Evolutionary conservation across 2,888 invertebrate species (phyloP).

Genomic region (Drosophila anomalata): DNA sequence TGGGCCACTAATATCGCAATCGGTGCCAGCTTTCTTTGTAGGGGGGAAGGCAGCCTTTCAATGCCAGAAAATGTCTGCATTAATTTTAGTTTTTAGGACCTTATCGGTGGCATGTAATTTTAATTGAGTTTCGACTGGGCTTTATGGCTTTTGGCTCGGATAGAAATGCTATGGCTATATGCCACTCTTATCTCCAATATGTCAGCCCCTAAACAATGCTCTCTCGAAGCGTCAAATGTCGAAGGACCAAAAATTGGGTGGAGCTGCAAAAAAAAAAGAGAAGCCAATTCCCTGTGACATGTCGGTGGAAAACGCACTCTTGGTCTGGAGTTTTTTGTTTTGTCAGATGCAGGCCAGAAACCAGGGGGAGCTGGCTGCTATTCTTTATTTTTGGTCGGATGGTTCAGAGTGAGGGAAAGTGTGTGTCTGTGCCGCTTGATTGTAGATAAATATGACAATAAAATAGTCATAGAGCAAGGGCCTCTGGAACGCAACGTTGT

Average conservation of each 20-base stretch:
- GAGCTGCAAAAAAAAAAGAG: background rate
- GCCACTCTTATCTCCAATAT: constrained; percentile 57
- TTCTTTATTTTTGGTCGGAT: constrained; percentile 28
- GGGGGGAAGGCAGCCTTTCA: constrained; percentile 9
- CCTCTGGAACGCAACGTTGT: constrained; percentile 35
- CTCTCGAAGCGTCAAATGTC: constrained; percentile 33
- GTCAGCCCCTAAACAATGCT: constrained; percentile 56
- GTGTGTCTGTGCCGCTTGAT: constrained; percentile 53
- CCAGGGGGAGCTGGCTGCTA: background rate
- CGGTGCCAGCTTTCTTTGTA: constrained; percentile 17
- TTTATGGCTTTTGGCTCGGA: constrained; percentile 28
- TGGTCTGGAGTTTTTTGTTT: constrained; percentile 8
- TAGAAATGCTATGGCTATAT: constrained; percentile 17
- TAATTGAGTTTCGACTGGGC: constrained; percentile 62
- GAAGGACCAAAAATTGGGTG: constrained; percentile 5
- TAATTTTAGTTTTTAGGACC: constrained; percentile 51
- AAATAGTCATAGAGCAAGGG: constrained; percentile 63
- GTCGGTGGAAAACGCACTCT: constrained; percentile 37
- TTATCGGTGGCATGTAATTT: constrained; percentile 47
- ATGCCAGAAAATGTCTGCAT: constrained; percentile 52
- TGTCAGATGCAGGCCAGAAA: constrained; percentile 4
- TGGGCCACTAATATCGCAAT: constrained; percentile 28
- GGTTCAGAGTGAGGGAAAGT: constrained; percentile 8
- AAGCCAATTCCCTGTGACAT: constrained; percentile 36
- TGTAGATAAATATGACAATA: constrained; percentile 80